Conservation (phyloP, 1,140 invertebrate species). For the Micrasema longulum region DNA sequence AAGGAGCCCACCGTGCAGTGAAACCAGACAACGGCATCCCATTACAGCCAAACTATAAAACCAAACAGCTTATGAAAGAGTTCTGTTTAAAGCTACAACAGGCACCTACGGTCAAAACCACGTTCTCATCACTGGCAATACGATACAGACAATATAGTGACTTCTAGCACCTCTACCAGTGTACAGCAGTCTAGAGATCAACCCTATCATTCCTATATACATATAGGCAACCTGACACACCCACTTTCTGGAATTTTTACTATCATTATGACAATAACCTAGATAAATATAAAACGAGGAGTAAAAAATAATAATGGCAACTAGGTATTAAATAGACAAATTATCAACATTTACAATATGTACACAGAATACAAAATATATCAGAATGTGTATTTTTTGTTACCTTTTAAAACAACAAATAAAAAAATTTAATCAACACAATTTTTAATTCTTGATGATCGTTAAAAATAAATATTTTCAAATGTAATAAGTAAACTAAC, state of each 20-base stretch:
- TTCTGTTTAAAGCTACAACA: constrained; percentile 53
- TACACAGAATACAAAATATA: constrained; percentile 38
- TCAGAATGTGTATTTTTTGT: constrained; percentile 20
- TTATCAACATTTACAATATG: constrained; percentile 37
- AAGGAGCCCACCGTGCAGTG: constrained; percentile 1
- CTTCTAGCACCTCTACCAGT: too few relatives aligned
- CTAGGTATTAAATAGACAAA: constrained; percentile 39
- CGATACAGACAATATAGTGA: too few relatives aligned
- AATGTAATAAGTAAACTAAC: constrained; percentile 29
- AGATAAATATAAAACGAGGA: constrained; percentile 36
- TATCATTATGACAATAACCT: constrained; percentile 22
- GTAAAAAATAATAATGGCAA: constrained; percentile 41
- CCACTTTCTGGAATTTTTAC: constrained; percentile 20
- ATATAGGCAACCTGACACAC: constrained; percentile 12
- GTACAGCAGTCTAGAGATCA: constrained; percentile 39
- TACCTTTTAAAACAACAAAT: constrained; percentile 30
- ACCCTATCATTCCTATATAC: constrained; percentile 36
- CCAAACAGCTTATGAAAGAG: constrained; percentile 48
- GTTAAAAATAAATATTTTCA: constrained; percentile 27
- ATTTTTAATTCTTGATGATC: constrained; percentile 6
- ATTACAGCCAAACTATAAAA: constrained; percentile 46
- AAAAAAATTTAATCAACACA: constrained; percentile 22
- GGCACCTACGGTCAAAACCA: constrained; percentile 55
- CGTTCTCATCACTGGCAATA: constrained; percentile 52
- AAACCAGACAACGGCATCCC: constrained; percentile 22